Evolutionary conservation across 2,797 vertebrate species (phyloP), one percentile per base, ranked within the genome.

Genomic region (Falco cherrug): DNA sequence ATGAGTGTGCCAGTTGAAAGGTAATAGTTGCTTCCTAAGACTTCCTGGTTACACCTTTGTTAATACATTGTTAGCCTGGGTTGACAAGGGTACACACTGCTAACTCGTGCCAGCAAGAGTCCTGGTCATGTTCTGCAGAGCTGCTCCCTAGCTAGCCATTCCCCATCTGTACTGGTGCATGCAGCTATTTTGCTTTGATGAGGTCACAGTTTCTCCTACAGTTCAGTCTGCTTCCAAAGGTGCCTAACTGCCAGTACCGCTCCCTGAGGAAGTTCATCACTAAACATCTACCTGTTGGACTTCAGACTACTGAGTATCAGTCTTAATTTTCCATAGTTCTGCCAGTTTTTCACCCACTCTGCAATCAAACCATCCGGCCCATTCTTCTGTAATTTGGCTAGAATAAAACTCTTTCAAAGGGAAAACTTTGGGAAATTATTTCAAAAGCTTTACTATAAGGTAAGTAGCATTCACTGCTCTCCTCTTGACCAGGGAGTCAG

Each of bases 151-250:
- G 16, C 1, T 8, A 37, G 12, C 37, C 37, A 37, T 59, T 59
- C 8, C 5, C 39, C 54, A 5, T 20, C 60, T 63, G 3, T 22
- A 21, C 4, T 43, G 16, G 11, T 28, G 1, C 4, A 19, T 2
- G 1, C 6, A 37, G 8, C 63, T 25, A 43, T 48, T 88, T 79
- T 39, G 2, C 4, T 91, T 53, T 61, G 13, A 15, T 39, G n/a
- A 71, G 6, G 2, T 4, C 13, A 59, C 15, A 26, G 33, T 74
- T 47, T 39, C 50, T 45, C 22, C 16, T 53, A 1, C 2, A 24
- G 17, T 28, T 84, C 53, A 67, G 26, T 39, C 6, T 50, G 33
- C 33, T 64, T 20, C 19, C 1, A 37, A 47, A 54, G 5, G 8
- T 71, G 12, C 47, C 60, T 26, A 86, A 64, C 12, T 45, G 37